Evolutionary conservation across 2,113 vertebrate species (phyloP).

Genomic region (Oenanthe melanoleuca): DNA sequence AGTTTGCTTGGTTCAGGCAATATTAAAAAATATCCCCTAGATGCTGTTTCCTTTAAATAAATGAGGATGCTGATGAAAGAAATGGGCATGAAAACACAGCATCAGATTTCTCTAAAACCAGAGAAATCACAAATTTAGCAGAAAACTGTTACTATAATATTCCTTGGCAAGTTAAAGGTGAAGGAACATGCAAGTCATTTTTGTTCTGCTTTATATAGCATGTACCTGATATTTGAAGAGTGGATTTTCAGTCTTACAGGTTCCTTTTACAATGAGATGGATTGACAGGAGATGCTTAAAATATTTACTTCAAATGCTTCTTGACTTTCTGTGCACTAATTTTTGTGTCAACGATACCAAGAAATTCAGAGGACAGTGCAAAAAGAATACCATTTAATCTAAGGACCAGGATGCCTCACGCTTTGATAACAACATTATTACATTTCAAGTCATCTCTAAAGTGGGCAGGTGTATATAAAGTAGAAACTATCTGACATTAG

Average conservation of each 20-base stretch:
- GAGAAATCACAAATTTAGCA: background rate
- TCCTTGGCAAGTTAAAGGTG: background rate
- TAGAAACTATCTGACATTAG: background rate
- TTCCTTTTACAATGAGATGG: background rate
- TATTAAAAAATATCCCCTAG: constrained; percentile 11
- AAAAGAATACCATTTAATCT: background rate
- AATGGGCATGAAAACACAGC: background rate
- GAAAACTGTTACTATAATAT: background rate
- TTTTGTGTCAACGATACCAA: background rate
- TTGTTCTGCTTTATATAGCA: background rate
- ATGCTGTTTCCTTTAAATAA: background rate
- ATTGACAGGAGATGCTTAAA: background rate
- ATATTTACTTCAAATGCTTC: background rate
- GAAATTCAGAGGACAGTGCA: background rate
- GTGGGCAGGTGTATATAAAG: background rate
- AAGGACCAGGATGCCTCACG: background rate
- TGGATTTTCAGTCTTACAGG: background rate
- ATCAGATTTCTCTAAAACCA: background rate
- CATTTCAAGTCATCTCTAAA: background rate
- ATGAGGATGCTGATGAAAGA: background rate
- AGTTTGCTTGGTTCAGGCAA: background rate
- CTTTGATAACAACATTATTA: background rate
- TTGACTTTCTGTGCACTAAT: background rate
- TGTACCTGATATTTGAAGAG: background rate
- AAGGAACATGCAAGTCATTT: background rate